These are phyloP conservation scores for Tinamus major DNA, from an alignment of 2,797 vertebrate genomes.

Conservation along the genomic window DNA sequence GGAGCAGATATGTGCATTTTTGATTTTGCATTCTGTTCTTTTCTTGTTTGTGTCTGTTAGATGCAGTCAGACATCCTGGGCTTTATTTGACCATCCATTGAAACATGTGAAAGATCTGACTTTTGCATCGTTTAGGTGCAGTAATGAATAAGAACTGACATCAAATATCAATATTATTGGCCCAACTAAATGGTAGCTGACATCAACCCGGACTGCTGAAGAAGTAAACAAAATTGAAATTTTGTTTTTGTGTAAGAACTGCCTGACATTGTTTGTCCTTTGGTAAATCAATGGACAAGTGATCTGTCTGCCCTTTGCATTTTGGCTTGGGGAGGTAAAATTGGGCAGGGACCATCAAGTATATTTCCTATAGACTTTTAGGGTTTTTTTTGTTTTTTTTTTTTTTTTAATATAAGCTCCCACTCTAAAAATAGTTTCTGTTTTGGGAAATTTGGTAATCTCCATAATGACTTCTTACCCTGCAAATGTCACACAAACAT, in stretches of 20 bases:
- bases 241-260: constrained; percentile 69
- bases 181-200: constrained; percentile 79
- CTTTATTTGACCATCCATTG: constrained; percentile 60
- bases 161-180: constrained; percentile 81
- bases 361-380: neutral
- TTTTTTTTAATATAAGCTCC: neutral
- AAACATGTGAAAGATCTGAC: constrained; percentile 72
- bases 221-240: constrained; percentile 80
- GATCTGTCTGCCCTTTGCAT: constrained; percentile 49
- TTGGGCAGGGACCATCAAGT: neutral
- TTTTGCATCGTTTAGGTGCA: constrained; percentile 69
- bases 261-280: constrained; percentile 80
- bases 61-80: constrained; percentile 31
- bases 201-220: constrained; percentile 71
- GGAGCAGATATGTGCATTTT: neutral
- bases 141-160: constrained; percentile 82
- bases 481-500: neutral
- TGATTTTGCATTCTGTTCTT: constrained; percentile 67
- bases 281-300: constrained; percentile 67
- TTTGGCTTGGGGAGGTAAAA: constrained; percentile 17
- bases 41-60: constrained; percentile 61
- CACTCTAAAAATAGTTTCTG: neutral
- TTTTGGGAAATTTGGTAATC: neutral
- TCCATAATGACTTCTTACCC: neutral
- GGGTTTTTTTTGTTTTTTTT: neutral